These are phyloP conservation scores for Campopleginae sp. DNA, from an alignment of 2,888 invertebrate species.

Conservation along the genomic window DNA sequence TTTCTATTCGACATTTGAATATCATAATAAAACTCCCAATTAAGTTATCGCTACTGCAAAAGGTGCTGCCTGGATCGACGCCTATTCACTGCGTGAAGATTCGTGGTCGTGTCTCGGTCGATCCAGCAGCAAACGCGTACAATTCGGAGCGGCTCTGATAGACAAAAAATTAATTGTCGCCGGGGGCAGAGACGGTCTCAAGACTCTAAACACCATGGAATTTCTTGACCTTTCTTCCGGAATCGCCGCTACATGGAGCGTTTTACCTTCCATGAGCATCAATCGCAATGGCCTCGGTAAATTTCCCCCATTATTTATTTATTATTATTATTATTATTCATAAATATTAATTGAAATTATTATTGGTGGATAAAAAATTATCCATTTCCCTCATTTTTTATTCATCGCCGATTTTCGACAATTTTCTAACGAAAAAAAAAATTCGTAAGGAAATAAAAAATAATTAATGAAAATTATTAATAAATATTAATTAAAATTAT, in stretches of 20 bases:
- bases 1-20: not conserved
- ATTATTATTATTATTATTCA: not conserved
- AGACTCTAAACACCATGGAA: constrained; percentile 97
- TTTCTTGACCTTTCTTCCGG: constrained; percentile 91
- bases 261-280: constrained; percentile 94
- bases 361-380: too few species aligned
- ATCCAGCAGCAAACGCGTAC: constrained; percentile 92
- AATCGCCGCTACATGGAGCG: constrained; percentile 90
- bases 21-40: not conserved
- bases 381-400: too few species aligned
- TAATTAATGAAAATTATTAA: too few species aligned
- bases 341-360: too few species aligned
- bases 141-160: constrained; percentile 96
- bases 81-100: constrained; percentile 93
- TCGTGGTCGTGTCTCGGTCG: constrained; percentile 91
- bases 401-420: too few species aligned
- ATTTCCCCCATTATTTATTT: not conserved
- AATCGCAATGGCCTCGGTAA: constrained; percentile 92
- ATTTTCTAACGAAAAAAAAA: too few species aligned
- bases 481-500: too few species aligned
- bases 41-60: constrained; percentile 66
- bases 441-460: too few species aligned
- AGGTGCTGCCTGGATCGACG: constrained; percentile 96
- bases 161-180: constrained; percentile 93
- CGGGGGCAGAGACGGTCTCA: constrained; percentile 96